Evolutionary conservation across 1,140 invertebrate genomes (phyloP).

Genomic region (Drosophila nannoptera): DNA sequence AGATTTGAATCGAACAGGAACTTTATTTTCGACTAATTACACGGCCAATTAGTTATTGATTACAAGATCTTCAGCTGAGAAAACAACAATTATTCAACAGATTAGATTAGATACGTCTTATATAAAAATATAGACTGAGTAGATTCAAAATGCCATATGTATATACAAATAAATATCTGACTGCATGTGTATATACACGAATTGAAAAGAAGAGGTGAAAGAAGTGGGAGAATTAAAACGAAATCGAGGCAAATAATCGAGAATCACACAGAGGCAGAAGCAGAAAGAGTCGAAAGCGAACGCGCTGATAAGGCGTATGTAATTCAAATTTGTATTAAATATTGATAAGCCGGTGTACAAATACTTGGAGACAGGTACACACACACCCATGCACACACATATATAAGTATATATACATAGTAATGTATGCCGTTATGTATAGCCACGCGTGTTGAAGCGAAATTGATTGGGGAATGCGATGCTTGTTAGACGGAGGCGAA

Average conservation of each 20-base stretch:
- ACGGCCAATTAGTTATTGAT: not conserved
- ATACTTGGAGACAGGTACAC: conserved; percentile 35
- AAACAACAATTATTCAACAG: conserved; percentile 3
- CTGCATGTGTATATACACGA: not conserved
- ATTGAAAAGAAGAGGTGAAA: conserved; percentile 32
- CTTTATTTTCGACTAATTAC: not conserved
- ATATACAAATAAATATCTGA: conserved; percentile 18
- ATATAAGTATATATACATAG: not conserved
- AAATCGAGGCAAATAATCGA: not conserved
- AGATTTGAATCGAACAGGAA: not conserved
- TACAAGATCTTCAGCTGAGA: not conserved
- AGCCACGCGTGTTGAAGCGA: conserved; percentile 24
- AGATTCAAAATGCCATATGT: conserved; percentile 36
- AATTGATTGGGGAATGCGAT: conserved; percentile 53
- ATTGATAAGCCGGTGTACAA: conserved; percentile 68
- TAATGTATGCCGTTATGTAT: conserved; percentile 7
- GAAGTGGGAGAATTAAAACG: conserved; percentile 6
- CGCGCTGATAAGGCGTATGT: conserved; percentile 72
- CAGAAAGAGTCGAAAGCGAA: conserved; percentile 38
- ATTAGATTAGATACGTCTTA: conserved; percentile 18
- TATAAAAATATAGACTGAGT: too few species aligned
- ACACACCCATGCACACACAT: conserved; percentile 15
- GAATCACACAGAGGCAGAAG: conserved; percentile 22
- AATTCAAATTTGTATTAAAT: conserved; percentile 76
- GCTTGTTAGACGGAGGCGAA: conserved; percentile 17